Percentiles rank a stretch among this genome's conserved stretches.
phyloP scores from a whole-genome alignment of 2,113 vertebrate species.

The Polypterus bichir region DNA sequence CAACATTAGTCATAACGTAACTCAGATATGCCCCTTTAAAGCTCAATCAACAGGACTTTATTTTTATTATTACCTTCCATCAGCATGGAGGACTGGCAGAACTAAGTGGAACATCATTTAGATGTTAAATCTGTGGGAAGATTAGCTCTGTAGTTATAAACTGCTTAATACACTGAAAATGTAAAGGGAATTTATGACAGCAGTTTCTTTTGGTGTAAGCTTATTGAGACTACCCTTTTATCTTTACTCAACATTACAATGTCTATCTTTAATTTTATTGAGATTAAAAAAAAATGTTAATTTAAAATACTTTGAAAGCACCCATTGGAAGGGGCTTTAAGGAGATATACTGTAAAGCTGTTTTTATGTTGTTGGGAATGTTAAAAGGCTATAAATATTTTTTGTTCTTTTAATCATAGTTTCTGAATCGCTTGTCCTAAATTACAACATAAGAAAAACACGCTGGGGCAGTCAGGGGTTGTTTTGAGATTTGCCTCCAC shows the following conservation, averaged over 20 bases:
- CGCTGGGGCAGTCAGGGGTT: too few relatives aligned
- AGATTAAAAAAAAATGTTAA: conserved; percentile 20
- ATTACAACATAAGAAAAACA: too few relatives aligned
- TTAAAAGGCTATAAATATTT: too few relatives aligned
- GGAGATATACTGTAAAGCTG: too few relatives aligned
- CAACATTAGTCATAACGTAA: conserved; percentile 15
- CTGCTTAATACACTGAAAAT: conserved; percentile 29
- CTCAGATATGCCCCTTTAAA: conserved; percentile 19
- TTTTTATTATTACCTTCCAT: conserved; percentile 24
- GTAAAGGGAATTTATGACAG: conserved; percentile 26
- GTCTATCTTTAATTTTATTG: conserved; percentile 22
- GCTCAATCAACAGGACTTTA: conserved; percentile 22
- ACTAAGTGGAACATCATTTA: conserved; percentile 28
- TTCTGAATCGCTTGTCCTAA: too few relatives aligned
- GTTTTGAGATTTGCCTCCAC: too few relatives aligned
- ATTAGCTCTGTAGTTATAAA: conserved; percentile 30
- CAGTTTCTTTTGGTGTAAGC: conserved; percentile 21
- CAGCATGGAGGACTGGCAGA: conserved; percentile 17
- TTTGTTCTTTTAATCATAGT: too few relatives aligned
- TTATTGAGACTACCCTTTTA: conserved; percentile 21
- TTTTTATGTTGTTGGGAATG: too few relatives aligned
- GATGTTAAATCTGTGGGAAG: conserved; percentile 26
- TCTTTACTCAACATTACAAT: conserved; percentile 19
- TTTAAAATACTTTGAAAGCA: conserved; percentile 24
- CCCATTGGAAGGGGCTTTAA: background rate